These are phyloP conservation scores for Rhinopomastus cyanomelas DNA, from an alignment of 2,113 vertebrate genomes.

Conservation along the genomic window DNA sequence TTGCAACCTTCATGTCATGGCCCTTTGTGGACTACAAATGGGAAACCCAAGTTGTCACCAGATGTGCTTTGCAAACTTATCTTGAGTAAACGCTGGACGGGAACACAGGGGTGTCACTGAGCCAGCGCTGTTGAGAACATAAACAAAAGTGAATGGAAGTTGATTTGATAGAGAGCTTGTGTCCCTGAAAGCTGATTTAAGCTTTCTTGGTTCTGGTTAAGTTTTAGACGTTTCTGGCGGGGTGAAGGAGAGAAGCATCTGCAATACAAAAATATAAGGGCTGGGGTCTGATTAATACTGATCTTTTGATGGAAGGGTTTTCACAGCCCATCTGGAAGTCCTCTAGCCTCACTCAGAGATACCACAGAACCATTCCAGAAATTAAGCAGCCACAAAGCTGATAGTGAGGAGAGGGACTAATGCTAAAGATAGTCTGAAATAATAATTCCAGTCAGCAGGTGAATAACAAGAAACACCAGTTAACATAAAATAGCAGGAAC, in stretches of 20 bases:
- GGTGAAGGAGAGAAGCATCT: conserved; percentile 20
- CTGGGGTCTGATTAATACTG: conserved; percentile 4
- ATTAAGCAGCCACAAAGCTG: not conserved
- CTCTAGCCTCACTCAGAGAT: not conserved
- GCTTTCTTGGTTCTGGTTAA: not conserved
- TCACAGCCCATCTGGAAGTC: not conserved
- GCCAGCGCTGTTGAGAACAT: not conserved
- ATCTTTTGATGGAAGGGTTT: conserved; percentile 44
- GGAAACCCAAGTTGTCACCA: not conserved
- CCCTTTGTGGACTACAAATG: not conserved
- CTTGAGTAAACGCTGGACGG: not conserved
- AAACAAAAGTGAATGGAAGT: conserved; percentile 13
- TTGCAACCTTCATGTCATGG: not conserved
- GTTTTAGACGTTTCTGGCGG: conserved; percentile 23
- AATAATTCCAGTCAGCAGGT: not conserved
- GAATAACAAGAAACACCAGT: not conserved
- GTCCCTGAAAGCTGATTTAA: conserved; percentile 64
- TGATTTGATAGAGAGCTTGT: not conserved
- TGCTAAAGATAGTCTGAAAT: not conserved
- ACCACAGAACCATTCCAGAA: not conserved
- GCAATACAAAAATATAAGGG: conserved; percentile 11
- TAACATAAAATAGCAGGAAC: not conserved
- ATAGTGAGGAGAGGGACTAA: not conserved
- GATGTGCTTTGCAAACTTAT: not conserved
- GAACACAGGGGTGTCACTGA: not conserved